These are phyloP conservation scores for Thamnophis elegans DNA, from an alignment of 2,797 vertebrate species.

Conservation along the genomic window DNA sequence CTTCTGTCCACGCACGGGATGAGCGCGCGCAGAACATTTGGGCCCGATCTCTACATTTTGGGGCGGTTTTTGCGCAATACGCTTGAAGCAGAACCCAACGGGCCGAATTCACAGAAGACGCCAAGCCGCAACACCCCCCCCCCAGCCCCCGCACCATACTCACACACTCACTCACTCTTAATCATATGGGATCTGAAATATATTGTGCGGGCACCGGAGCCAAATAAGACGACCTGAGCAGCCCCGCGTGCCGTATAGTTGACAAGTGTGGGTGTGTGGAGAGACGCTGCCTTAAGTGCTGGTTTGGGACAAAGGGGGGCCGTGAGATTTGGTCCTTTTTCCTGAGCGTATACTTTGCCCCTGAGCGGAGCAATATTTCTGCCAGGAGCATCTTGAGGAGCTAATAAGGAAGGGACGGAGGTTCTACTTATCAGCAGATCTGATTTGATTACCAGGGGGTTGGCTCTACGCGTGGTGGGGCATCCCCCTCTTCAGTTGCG, in stretches of 20 bases:
- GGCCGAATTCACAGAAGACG: neutral
- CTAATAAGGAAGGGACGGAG: neutral
- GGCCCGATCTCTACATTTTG: neutral
- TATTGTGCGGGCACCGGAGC: neutral
- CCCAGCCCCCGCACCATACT: no score
- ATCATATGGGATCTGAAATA: neutral
- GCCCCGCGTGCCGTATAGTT: neutral
- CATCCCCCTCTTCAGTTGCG: neutral
- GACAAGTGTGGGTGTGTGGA: rapidly evolving
- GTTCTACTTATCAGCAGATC: neutral
- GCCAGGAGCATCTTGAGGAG: neutral
- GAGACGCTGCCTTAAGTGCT: neutral
- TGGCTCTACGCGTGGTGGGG: no score
- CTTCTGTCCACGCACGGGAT: neutral
- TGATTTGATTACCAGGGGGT: neutral
- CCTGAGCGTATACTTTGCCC: neutral
- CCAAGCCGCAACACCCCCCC: no score
- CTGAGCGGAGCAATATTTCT: neutral
- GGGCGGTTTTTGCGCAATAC: neutral
- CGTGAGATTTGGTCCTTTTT: neutral
- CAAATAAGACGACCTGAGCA: neutral
- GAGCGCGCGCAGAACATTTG: neutral
- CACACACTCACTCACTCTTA: no score
- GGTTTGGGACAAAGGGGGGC: neutral
- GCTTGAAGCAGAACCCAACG: neutral